These are phyloP conservation scores for Vombatus ursinus DNA, from an alignment of 2,113 vertebrate genomes.

Conservation along the genomic window DNA sequence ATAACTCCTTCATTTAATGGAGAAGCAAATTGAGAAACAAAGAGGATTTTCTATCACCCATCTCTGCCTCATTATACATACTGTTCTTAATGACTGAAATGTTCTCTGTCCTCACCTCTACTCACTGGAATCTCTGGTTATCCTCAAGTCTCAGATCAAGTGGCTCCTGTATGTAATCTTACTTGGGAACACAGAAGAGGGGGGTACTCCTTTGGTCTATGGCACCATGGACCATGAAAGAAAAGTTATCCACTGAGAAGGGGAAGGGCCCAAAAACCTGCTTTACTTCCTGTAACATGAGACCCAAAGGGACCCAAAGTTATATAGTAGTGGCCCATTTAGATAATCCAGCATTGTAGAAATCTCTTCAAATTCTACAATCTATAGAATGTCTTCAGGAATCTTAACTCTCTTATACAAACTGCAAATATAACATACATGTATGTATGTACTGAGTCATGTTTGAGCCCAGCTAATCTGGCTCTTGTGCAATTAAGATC, in stretches of 20 bases:
- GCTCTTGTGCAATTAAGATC: neutral
- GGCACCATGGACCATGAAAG: neutral
- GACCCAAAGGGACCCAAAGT: neutral
- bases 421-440: neutral
- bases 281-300: neutral
- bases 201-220: neutral
- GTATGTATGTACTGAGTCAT: neutral
- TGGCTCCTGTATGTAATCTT: neutral
- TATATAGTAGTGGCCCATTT: neutral
- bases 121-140: neutral
- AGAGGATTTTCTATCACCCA: neutral
- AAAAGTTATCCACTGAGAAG: neutral
- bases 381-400: neutral
- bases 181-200: neutral
- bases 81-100: neutral
- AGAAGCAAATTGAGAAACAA: neutral
- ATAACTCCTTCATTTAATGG: neutral
- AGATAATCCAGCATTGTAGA: neutral
- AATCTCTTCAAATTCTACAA: neutral
- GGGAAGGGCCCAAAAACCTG: neutral
- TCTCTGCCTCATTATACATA: neutral
- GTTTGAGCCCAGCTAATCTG: too few species aligned
- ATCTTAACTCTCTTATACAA: neutral
- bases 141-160: neutral
- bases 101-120: neutral